Conservation (phyloP, 2,888 invertebrate species). For the Argynnis bischoffii region DNA sequence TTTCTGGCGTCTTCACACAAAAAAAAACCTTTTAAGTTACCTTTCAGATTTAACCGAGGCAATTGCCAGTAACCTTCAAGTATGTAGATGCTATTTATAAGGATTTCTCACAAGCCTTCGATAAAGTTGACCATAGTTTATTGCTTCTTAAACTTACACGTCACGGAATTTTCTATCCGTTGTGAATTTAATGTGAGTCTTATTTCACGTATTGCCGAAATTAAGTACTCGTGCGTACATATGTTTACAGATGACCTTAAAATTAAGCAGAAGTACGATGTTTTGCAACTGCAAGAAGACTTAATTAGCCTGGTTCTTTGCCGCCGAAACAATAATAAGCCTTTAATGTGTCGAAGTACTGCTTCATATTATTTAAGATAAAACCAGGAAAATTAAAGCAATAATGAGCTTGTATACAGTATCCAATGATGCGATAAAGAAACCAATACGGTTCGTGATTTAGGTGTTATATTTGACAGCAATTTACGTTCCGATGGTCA, state of each 20-base stretch:
- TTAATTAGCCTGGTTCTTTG: too few species aligned
- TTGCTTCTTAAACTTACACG: background rate
- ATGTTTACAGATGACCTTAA: conserved; percentile 6
- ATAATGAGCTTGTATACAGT: too few species aligned
- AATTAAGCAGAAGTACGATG: background rate
- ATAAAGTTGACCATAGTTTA: too few species aligned
- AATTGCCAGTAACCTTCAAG: conserved; percentile 8
- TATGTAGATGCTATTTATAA: background rate
- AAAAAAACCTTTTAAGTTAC: background rate
- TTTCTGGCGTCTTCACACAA: background rate
- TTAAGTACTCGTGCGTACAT: background rate
- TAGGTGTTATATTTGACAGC: conserved; percentile 9
- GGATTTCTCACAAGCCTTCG: background rate
- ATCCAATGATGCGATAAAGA: too few species aligned
- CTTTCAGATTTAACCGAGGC: background rate
- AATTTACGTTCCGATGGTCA: background rate
- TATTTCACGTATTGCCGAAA: background rate
- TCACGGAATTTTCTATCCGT: background rate
- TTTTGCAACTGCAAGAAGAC: too few species aligned
- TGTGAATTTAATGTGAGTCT: conserved; percentile 1
- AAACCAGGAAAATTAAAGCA: conserved; percentile 4
- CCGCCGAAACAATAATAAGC: background rate
- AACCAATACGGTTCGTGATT: conserved; percentile 4
- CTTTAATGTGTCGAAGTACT: background rate
- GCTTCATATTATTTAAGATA: too few species aligned